Evolutionary conservation across 2,888 invertebrate species (phyloP), one percentile per base, ranked within the genome.

Genomic region (Lochmaea capreae): DNA sequence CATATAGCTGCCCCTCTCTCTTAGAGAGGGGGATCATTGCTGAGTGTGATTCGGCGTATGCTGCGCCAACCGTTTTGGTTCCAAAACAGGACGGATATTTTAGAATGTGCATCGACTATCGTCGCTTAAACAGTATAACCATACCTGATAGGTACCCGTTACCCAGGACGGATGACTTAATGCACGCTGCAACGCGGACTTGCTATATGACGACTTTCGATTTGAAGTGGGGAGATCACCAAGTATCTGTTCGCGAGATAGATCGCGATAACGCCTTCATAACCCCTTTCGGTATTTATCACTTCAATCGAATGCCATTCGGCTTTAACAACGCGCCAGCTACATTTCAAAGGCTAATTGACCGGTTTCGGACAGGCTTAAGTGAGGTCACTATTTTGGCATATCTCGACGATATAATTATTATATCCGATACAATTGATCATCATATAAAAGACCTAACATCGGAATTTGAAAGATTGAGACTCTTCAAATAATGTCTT

Each of bases 321-420:
- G 80, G 81, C 1, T 70, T 82, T 18, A 71, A 78, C 14, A 81
- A 79, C 62, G 80, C 80, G 1, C 78, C 79, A 5, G 75, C 81
- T 9, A 80, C 79, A 1, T 83, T 83, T 62, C 82, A 78, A 65
- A 66, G 80, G 10, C 72, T 79, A 11, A 81, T 81, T 8, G 79
- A 81, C 58, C 71, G 77, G n/a, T 77, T 82, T 46, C 62, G 75
- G 14, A 18, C 61, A 33, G 78, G 78, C 42, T 63, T 83, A 49
- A 43, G 46, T 18, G 72, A 79, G 18, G 61, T 79, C 2, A 67
- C 46, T 11, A 16, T 82, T 5, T 62, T 81, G 2, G 77, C 73
- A 6, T 83, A 82, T 65, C 70, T 83, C 12, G 81, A 82, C 58
- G 82, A 83, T 63, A 39, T 83, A 9, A 80, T 83, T 12, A 26